A percentile compares a stretch with the other conserved stretches of the same genome.
phyloP scores from a whole-genome alignment of 2,113 vertebrate genomes.

The Dromas ardeola region DNA sequence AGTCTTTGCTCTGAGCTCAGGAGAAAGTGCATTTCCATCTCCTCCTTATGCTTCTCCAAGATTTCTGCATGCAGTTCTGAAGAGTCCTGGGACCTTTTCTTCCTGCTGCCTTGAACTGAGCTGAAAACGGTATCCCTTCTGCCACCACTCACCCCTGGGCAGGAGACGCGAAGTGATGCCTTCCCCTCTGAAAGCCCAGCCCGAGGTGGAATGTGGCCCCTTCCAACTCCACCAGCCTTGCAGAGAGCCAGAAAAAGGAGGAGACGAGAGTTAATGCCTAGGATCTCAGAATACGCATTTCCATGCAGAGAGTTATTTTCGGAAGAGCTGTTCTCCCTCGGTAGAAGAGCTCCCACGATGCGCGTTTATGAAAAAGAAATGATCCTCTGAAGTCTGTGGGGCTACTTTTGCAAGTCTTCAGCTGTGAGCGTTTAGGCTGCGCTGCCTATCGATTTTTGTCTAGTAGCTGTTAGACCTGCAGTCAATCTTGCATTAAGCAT shows the following conservation, averaged over 20 bases:
- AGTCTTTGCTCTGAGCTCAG: not conserved
- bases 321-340: not conserved
- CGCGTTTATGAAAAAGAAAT: not conserved
- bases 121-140: not conserved
- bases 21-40: not conserved
- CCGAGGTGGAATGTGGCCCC: accelerated
- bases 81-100: not conserved
- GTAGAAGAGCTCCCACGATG: not conserved
- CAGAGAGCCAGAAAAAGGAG: not conserved
- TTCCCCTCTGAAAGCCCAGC: not conserved
- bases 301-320: not conserved
- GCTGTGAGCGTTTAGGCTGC: not conserved
- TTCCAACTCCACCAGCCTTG: not conserved
- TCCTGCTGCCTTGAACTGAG: not conserved
- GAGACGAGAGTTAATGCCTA: not conserved
- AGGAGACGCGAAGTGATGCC: accelerated
- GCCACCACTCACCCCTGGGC: too few relatives aligned
- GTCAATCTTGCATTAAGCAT: not conserved
- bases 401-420: not conserved
- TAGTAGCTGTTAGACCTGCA: not conserved
- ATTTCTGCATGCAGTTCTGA: not conserved
- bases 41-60: not conserved
- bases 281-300: not conserved
- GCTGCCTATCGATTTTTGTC: not conserved
- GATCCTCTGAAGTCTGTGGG: not conserved